phyloP scores from a whole-genome alignment of 2,113 vertebrate species.

The Ctenodactylus gundi region DNA sequence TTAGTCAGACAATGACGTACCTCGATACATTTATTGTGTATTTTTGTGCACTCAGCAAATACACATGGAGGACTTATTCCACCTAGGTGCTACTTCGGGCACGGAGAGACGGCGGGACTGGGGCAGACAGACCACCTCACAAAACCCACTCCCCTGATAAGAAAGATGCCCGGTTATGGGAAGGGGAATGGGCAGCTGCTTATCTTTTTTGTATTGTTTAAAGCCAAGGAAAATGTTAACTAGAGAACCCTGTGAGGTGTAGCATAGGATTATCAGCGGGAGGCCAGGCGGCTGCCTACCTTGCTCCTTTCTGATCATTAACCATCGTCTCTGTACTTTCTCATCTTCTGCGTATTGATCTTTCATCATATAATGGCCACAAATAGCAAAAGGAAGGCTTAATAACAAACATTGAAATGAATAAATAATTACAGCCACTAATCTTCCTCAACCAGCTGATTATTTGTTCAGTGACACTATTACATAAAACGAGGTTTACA shows the following conservation, averaged over 20 bases:
- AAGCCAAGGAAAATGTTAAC: constrained; percentile 39
- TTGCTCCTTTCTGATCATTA: constrained; percentile 77
- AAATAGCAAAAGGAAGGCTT: constrained; percentile 81
- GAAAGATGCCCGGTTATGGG: neutral
- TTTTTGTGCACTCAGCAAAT: constrained; percentile 5
- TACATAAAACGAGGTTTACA: constrained; percentile 82
- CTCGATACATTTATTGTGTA: neutral
- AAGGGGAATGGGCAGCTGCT: neutral
- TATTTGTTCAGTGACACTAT: constrained; percentile 84
- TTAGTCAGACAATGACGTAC: neutral
- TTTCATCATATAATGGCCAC: constrained; percentile 82
- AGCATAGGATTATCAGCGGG: constrained; percentile 35
- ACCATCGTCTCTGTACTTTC: constrained; percentile 77
- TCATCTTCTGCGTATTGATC: constrained; percentile 83
- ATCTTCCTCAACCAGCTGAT: constrained; percentile 81
- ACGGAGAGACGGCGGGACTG: neutral
- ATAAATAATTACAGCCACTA: constrained; percentile 86
- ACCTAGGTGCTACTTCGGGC: neutral
- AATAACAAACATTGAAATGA: constrained; percentile 85
- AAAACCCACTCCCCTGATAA: neutral
- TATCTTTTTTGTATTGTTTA: constrained; percentile 38
- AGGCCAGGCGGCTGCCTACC: constrained; percentile 36
- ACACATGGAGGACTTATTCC: neutral
- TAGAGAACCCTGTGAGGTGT: constrained; percentile 10
- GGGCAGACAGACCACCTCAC: neutral